These are phyloP conservation scores for Otocyon megalotis DNA, from an alignment of 2,113 vertebrate species.

Conservation along the genomic window DNA sequence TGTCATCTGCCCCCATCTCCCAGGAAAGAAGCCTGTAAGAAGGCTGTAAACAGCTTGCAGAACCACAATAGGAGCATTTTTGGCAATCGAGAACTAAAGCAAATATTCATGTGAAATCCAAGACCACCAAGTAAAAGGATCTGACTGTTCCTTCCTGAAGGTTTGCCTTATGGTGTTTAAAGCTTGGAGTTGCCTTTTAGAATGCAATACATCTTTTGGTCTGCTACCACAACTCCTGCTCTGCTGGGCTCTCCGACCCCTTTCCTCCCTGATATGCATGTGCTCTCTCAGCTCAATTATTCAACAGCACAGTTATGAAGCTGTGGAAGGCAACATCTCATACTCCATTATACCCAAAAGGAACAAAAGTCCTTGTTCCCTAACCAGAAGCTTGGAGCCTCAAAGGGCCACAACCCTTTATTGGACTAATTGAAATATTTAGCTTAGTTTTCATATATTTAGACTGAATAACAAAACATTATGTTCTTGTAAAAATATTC, in stretches of 20 bases:
- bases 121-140: conserved; percentile 25
- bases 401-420: not conserved
- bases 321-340: not conserved
- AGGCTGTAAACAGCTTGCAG: not conserved
- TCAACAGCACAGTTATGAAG: not conserved
- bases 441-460: conserved; percentile 30
- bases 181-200: not conserved
- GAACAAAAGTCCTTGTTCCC: not conserved
- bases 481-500: conserved; percentile 18
- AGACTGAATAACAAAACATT: not conserved
- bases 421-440: not conserved
- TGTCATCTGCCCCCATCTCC: conserved; percentile 7
- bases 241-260: not conserved
- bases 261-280: not conserved
- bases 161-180: not conserved
- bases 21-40: conserved; percentile 8
- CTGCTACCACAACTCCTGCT: not conserved
- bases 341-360: not conserved
- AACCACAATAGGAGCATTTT: not conserved
- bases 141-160: not conserved
- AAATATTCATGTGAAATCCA: conserved; percentile 19
- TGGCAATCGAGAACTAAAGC: not conserved
- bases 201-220: conserved; percentile 10
- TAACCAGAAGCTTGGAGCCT: not conserved
- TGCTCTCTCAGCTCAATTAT: not conserved